Evolutionary conservation across 1,140 invertebrate species (phyloP), one percentile per base, ranked within the genome.

Genomic region (Hypothenemus hampei): DNA sequence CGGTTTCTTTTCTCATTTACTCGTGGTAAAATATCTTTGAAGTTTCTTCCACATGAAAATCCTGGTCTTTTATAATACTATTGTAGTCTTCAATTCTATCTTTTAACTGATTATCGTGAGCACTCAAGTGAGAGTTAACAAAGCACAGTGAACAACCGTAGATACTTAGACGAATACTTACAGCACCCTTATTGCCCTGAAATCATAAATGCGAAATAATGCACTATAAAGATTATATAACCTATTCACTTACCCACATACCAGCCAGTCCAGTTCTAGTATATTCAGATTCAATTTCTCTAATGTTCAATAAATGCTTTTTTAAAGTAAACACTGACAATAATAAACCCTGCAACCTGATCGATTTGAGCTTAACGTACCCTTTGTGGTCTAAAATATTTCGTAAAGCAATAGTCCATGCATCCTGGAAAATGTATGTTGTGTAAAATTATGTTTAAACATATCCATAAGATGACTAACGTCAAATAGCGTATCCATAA

Each of bases 101-200:
- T 26, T 83, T 75, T 37, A 91, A 72, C 45, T 86, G 77, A 54
- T 91, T 78, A 64, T 92, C 89, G 67, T 96, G 92, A 13, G 93
- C 86, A 19, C 91, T 86, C 46, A 97, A 72, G 72, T 97, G 93
- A 24, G 84, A 80, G 65, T 96, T 96, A 1, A 96, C 84, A 23
- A 95, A 78, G 63, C 89, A 93, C 21, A 96, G 63, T 11, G 88
- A 92, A 57, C 86, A 84, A 8, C 91, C 93, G 67, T 91, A 89
- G 7, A 92, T 76, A 60, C 86, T 87, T 59, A 96, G 81, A 40
- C 93, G 77, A 37, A 94, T 78, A 65, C 86, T 92, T 0, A 94
- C 86, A 2, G 88, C 93, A 16, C 94, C 93, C 79, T 97, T 97
- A 71, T 96, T 97, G 46, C 93, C 93, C 91, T 93, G 70, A n/a